Conservation (phyloP, 2,113 vertebrate genomes). For the Philantomba maxwellii region DNA sequence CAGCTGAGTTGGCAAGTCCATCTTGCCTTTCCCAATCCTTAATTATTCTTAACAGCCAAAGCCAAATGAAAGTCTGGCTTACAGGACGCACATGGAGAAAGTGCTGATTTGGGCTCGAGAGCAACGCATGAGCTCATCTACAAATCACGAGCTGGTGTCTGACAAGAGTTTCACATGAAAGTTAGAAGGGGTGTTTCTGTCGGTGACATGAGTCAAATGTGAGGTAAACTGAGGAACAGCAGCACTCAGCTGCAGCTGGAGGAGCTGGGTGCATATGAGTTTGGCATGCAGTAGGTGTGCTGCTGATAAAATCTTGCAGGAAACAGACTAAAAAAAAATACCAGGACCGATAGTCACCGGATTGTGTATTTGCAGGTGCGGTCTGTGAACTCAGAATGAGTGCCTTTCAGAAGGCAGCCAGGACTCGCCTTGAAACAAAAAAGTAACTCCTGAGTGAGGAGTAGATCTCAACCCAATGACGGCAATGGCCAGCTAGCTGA, state of each 20-base stretch:
- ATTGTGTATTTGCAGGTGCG: slow-evolving; percentile 51
- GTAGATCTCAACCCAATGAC: slow-evolving; percentile 37
- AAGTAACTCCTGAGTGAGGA: slow-evolving; percentile 49
- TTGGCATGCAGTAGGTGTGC: slow-evolving; percentile 14
- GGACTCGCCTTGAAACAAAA: slow-evolving; percentile 53
- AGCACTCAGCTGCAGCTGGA: slow-evolving; percentile 47
- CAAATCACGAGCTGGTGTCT: slow-evolving; percentile 52
- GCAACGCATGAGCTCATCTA: slow-evolving; percentile 51
- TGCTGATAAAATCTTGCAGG: slow-evolving; percentile 50
- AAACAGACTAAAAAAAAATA: slow-evolving; percentile 35
- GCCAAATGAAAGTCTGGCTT: slow-evolving; percentile 32
- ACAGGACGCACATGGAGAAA: neutral
- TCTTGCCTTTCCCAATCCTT: slow-evolving; percentile 35
- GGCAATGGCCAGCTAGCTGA: neutral
- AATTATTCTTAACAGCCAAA: slow-evolving; percentile 58
- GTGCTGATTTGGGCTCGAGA: slow-evolving; percentile 58
- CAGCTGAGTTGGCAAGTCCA: slow-evolving; percentile 22
- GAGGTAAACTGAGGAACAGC: slow-evolving; percentile 56
- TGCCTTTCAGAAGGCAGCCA: slow-evolving; percentile 58
- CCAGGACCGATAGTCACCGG: neutral
- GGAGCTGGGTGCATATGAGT: slow-evolving; percentile 1
- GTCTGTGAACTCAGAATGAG: slow-evolving; percentile 60
- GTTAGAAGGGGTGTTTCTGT: slow-evolving; percentile 40
- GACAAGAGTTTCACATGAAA: slow-evolving; percentile 49
- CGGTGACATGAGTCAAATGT: slow-evolving; percentile 37